phyloP scores from a whole-genome alignment of 1,140 invertebrate genomes.

The Dinothrombium tinctorium region DNA sequence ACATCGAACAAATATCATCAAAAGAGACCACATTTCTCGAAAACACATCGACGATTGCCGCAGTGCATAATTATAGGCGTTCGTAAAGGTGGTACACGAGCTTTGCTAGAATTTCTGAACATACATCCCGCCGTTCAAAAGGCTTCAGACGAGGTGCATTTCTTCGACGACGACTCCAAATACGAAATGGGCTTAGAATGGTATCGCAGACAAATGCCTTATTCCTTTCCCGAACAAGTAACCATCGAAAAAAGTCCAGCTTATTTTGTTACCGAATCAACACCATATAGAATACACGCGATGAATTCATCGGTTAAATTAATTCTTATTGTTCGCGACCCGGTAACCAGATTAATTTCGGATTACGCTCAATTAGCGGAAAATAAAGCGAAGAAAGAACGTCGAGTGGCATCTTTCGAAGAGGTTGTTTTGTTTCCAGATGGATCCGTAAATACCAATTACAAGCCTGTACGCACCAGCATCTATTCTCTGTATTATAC shows the following conservation, averaged over 20 bases:
- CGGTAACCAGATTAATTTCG: slow-evolving; percentile 29
- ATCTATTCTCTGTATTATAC: slow-evolving; percentile 58
- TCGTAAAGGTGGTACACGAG: slow-evolving; percentile 25
- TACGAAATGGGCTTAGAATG: slow-evolving; percentile 23
- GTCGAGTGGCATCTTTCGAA: slow-evolving; percentile 31
- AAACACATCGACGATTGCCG: slow-evolving; percentile 17
- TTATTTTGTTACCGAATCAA: slow-evolving; percentile 22
- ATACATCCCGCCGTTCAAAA: slow-evolving; percentile 22
- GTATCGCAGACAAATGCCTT: slow-evolving; percentile 27
- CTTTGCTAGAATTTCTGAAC: slow-evolving; percentile 24
- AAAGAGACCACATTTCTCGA: not conserved
- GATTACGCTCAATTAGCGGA: slow-evolving; percentile 26
- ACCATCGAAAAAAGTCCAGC: slow-evolving; percentile 28
- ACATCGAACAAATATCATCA: too few relatives aligned
- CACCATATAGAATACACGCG: slow-evolving; percentile 21
- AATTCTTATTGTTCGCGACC: slow-evolving; percentile 30
- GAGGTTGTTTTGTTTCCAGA: slow-evolving; percentile 44
- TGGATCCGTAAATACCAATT: slow-evolving; percentile 54
- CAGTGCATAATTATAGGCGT: slow-evolving; percentile 26
- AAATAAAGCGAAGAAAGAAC: slow-evolving; percentile 12
- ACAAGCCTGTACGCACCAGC: slow-evolving; percentile 48
- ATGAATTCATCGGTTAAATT: slow-evolving; percentile 28
- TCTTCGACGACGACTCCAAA: slow-evolving; percentile 24
- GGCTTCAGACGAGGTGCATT: slow-evolving; percentile 23
- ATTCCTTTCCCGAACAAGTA: slow-evolving; percentile 22